A percentile compares a stretch with the other conserved stretches of the same genome.
These are phyloP conservation scores for Octonoba sinensis DNA, from an alignment of 2,888 invertebrate genomes.

Conservation along the genomic window DNA sequence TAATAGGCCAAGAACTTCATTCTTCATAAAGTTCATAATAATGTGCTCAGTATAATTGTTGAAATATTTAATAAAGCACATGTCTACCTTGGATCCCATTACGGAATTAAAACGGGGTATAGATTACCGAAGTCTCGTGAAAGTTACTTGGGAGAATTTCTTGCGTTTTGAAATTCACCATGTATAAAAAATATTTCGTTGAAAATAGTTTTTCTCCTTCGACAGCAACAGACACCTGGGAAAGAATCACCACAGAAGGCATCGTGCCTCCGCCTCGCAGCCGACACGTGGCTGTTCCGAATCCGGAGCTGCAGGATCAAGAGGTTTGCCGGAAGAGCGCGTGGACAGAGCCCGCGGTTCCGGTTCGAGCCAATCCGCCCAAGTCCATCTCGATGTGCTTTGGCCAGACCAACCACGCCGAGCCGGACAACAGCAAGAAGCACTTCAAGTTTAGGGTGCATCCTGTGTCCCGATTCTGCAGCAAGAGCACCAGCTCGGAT, in stretches of 20 bases:
- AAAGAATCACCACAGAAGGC: slow-evolving; percentile 74
- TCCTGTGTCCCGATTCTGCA: slow-evolving; percentile 65
- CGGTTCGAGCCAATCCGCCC: slow-evolving; percentile 61
- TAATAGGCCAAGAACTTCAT: no score
- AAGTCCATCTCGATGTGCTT: slow-evolving; percentile 67
- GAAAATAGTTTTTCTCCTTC: slow-evolving; percentile 40
- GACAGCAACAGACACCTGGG: slow-evolving; percentile 82
- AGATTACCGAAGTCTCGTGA: no score
- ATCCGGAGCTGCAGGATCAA: slow-evolving; percentile 60
- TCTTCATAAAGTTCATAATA: no score
- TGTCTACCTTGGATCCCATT: no score
- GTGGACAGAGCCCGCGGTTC: slow-evolving; percentile 36
- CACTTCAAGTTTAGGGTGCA: slow-evolving; percentile 65
- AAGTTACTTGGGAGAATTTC: no score
- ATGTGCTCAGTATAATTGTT: no score
- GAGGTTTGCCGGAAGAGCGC: slow-evolving; percentile 17
- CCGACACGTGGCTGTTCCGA: slow-evolving; percentile 67
- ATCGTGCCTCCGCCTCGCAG: slow-evolving; percentile 67
- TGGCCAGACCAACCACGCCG: slow-evolving; percentile 46
- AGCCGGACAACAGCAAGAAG: slow-evolving; percentile 19
- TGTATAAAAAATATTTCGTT: no score
- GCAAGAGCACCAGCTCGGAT: slow-evolving; percentile 63
- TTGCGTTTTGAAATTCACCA: no score
- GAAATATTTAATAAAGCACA: no score
- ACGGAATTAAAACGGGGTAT: no score